These are phyloP conservation scores for Saccostrea echinata DNA, from an alignment of 1,140 invertebrate species.

Conservation along the genomic window DNA sequence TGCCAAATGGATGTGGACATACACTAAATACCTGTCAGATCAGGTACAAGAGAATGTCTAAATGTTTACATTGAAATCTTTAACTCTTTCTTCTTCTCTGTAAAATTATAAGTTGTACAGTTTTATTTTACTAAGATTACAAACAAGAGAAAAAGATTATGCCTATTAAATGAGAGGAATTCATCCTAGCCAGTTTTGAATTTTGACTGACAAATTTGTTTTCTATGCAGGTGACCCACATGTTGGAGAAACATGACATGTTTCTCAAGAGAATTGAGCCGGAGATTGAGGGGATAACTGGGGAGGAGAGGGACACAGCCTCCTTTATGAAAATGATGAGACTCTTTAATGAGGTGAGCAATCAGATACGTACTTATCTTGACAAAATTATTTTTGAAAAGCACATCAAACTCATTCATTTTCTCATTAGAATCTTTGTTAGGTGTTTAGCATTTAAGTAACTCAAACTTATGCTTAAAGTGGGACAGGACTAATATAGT, in stretches of 20 bases:
- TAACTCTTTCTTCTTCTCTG: too few species aligned
- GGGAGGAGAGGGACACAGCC: conserved; percentile 78
- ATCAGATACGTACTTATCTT: not conserved
- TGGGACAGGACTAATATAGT: too few species aligned
- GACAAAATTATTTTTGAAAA: too few species aligned
- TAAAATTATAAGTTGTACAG: not conserved
- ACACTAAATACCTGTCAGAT: conserved; percentile 79
- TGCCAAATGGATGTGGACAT: conserved; percentile 80
- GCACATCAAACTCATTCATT: too few species aligned
- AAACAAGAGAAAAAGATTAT: not conserved
- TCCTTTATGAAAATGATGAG: conserved; percentile 81
- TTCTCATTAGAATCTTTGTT: too few species aligned
- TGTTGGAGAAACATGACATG: conserved; percentile 75
- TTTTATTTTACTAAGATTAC: not conserved
- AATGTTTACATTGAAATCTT: not conserved
- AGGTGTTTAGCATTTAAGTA: too few species aligned
- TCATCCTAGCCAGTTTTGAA: not conserved
- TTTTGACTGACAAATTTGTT: not conserved
- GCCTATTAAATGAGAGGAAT: not conserved
- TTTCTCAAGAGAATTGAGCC: conserved; percentile 79
- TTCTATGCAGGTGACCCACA: conserved; percentile 73
- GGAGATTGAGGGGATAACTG: conserved; percentile 80
- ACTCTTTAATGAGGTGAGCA: conserved; percentile 78
- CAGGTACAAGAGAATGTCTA: conserved; percentile 67
- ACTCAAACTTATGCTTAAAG: too few species aligned